Evolutionary conservation across 2,113 vertebrate species (phyloP).

Genomic region (Pseudorhombus dupliciocellatus): DNA sequence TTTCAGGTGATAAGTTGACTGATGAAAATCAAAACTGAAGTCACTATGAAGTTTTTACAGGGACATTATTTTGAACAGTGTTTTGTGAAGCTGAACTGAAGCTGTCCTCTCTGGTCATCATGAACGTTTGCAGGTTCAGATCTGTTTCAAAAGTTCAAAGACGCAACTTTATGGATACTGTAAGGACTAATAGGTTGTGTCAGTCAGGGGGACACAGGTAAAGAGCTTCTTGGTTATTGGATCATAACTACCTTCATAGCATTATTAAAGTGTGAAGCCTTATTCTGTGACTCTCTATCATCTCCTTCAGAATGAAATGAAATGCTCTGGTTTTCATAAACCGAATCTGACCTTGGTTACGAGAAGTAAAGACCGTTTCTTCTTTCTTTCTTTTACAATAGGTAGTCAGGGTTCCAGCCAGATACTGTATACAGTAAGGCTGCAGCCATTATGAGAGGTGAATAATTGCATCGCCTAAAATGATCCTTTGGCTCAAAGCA

Average conservation of each 20-base stretch:
- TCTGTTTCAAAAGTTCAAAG: too few species aligned
- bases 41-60: neutral
- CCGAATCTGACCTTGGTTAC: slow-evolving; percentile 57
- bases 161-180: too few species aligned
- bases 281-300: slow-evolving; percentile 2
- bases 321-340: slow-evolving; percentile 42
- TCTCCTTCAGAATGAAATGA: slow-evolving; percentile 31
- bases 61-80: too few species aligned
- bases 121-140: too few species aligned
- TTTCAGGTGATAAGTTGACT: neutral
- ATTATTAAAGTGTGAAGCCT: neutral
- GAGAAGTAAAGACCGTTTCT: slow-evolving; percentile 40
- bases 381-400: slow-evolving; percentile 59
- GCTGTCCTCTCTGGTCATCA: too few species aligned
- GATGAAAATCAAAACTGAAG: neutral
- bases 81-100: too few species aligned
- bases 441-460: slow-evolving; percentile 58
- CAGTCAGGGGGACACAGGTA: too few species aligned
- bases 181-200: too few species aligned
- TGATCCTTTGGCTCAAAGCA: slow-evolving; percentile 64
- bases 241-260: too few species aligned
- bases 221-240: too few species aligned
- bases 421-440: slow-evolving; percentile 38
- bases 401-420: slow-evolving; percentile 51
- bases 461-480: slow-evolving; percentile 64